Base-by-base conservation (phyloP, 2,888 invertebrate species). In the Drosophila paracracens region DNA sequence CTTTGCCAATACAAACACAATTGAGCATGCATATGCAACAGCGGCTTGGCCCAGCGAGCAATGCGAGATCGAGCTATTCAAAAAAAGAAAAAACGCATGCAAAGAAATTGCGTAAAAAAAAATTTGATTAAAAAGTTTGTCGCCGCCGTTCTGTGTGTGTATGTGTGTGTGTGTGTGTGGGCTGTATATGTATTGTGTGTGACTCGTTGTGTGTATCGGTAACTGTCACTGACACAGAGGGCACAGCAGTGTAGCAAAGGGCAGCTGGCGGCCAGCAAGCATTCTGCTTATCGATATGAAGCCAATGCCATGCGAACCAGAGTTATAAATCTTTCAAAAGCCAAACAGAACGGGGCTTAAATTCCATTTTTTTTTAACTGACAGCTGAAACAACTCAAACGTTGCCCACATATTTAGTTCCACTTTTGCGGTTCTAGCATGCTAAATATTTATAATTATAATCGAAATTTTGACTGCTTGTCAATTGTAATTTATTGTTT, bases 71-170 rank as follows among this genome's bases (percentile, higher is more conserved):
- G 50, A 67, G 63, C 64, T 8, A 25, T 25, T 16, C 16, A 46
- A 46, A 16, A 16, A 46, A 46, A 87, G 81, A 82, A 82, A 77
- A 73, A 73, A 79, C 74, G 71, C 70, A 76, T 75, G 71, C 70
- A 76, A 87, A 89, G 82, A 89, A 87, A 89, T 77, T 82, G 85
- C 73, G 82, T 84, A 81, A 43, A 61, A 87, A 88, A 86, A 86
- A 87, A 89, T 87, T 87, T 87, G 89, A 89, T 89, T 87, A 89
- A 87, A 87, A 87, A 87, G 88, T 89, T 86, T 87, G 86, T 89
- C 88, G 88, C 88, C 79, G 73, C 54, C 54, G 64, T 52, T 74
- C 58, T 65, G n/a, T 59, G 27, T 31, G 51, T 67, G 53, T 56
- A 18, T 52, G 18, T 58, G 10, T 53, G 57, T 35, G 27, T 73